phyloP scores from a whole-genome alignment of 2,797 vertebrate genomes.

The Poeciliopsis infans region DNA sequence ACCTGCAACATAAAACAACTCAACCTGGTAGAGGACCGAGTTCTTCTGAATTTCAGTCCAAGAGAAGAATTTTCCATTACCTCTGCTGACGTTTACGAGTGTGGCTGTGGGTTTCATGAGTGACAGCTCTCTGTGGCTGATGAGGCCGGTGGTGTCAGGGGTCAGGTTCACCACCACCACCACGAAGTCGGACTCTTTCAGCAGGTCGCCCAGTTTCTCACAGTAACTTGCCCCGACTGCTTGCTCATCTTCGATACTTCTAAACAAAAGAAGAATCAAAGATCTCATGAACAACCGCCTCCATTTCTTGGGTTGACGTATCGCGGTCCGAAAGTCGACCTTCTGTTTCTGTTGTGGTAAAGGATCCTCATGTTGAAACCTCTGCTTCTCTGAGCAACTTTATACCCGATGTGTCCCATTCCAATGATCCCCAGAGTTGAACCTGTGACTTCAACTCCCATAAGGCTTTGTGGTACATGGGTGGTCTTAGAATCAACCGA shows the following conservation, averaged over 20 bases:
- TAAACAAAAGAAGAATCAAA: slow-evolving; percentile 41
- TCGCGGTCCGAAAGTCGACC: slow-evolving; percentile 46
- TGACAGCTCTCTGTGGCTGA: slow-evolving; percentile 78
- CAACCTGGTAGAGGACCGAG: not conserved
- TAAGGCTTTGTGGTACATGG: not conserved
- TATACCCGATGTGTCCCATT: slow-evolving; percentile 85
- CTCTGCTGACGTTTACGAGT: slow-evolving; percentile 84
- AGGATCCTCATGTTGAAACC: slow-evolving; percentile 88
- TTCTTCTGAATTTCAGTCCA: not conserved
- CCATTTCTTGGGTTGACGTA: not conserved
- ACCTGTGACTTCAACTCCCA: slow-evolving; percentile 74
- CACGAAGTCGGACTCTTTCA: slow-evolving; percentile 83
- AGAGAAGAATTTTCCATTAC: slow-evolving; percentile 35
- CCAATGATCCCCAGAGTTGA: slow-evolving; percentile 85
- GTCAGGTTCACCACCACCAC: slow-evolving; percentile 77
- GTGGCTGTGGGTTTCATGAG: slow-evolving; percentile 83
- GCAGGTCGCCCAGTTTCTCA: slow-evolving; percentile 80
- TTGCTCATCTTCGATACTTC: slow-evolving; percentile 79
- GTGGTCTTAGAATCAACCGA: slow-evolving; percentile 31
- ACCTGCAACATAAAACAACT: slow-evolving; percentile 61
- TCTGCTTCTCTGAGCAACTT: slow-evolving; percentile 81
- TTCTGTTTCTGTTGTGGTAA: slow-evolving; percentile 83
- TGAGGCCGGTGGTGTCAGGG: slow-evolving; percentile 75
- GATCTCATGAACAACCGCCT: not conserved
- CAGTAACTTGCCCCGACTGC: slow-evolving; percentile 80